These are phyloP conservation scores for Rhea pennata DNA, from an alignment of 2,113 vertebrate species.

Conservation along the genomic window DNA sequence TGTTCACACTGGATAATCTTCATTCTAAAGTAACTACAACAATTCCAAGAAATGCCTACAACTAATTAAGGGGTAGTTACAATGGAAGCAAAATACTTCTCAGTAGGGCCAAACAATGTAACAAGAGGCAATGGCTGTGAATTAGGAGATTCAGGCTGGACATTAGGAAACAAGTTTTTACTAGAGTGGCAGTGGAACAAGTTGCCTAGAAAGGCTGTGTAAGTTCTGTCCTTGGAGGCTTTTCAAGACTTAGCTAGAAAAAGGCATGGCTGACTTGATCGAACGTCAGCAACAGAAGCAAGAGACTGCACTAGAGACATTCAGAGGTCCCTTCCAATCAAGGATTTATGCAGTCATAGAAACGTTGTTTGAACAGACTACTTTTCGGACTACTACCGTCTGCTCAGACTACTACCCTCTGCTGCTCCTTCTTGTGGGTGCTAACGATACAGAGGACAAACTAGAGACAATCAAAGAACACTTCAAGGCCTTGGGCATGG, in stretches of 20 bases:
- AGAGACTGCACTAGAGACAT: too few species aligned
- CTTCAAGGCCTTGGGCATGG: too few species aligned
- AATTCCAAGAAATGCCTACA: constrained; percentile 42
- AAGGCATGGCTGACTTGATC: neutral
- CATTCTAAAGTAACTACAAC: constrained; percentile 37
- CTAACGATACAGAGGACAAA: too few species aligned
- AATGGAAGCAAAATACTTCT: neutral
- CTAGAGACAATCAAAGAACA: too few species aligned
- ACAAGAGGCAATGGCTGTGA: neutral
- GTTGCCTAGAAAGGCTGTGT: neutral
- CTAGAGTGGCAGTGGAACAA: neutral
- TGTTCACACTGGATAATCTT: constrained; percentile 37
- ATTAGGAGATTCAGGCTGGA: neutral
- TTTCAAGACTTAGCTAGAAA: neutral
- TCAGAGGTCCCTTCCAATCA: too few species aligned
- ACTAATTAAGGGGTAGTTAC: neutral
- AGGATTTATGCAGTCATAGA: too few species aligned
- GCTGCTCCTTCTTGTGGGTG: too few species aligned
- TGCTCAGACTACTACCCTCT: too few species aligned
- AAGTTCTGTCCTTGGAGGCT: neutral
- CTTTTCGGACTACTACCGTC: too few species aligned
- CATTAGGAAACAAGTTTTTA: neutral
- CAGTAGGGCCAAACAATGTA: neutral
- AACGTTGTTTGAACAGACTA: too few species aligned
- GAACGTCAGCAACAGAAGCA: too few species aligned